Evolutionary conservation across 2,113 vertebrate species (phyloP).

Genomic region (Oceanites oceanicus): DNA sequence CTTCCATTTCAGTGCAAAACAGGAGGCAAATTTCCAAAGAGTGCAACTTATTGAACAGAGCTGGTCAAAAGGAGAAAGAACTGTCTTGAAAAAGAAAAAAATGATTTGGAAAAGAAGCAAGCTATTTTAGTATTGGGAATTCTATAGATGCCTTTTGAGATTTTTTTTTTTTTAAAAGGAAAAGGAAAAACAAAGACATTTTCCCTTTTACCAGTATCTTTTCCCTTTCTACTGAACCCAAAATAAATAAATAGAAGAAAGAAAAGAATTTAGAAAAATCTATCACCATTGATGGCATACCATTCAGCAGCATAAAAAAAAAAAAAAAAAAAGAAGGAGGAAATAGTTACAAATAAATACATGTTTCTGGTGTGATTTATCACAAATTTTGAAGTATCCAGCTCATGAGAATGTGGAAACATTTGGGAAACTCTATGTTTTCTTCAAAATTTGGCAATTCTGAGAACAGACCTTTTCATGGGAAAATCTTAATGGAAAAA

Average conservation of each 20-base stretch:
- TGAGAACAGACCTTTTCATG: background rate
- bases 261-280: background rate
- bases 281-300: background rate
- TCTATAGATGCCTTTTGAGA: background rate
- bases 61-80: background rate
- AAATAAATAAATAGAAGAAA: background rate
- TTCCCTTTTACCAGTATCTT: background rate
- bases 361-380: background rate
- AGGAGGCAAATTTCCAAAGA: background rate
- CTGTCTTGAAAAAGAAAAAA: background rate
- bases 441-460: background rate
- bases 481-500: background rate
- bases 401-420: background rate
- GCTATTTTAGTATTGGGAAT: background rate
- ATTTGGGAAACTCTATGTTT: background rate
- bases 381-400: background rate
- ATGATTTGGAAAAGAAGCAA: background rate
- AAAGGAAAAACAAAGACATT: background rate
- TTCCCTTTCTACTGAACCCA: background rate
- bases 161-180: background rate
- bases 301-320: background rate
- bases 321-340: background rate
- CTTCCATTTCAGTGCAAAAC: background rate
- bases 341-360: background rate
- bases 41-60: background rate